Percentiles rank a stretch among this genome's conserved stretches.
phyloP scores from a whole-genome alignment of 2,113 vertebrate species.

The cat (Felis catus) region DNA sequence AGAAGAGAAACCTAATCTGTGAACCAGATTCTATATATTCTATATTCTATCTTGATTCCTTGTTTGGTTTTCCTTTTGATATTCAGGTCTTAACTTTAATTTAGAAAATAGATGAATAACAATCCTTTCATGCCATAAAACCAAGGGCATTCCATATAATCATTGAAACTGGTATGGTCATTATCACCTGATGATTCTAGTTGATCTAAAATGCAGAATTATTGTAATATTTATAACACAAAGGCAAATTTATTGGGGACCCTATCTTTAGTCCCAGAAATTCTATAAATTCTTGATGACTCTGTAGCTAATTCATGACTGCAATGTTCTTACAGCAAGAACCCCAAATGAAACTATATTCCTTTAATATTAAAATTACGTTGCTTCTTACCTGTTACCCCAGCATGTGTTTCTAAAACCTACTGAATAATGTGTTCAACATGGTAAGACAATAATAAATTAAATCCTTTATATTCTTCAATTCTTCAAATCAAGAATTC shows the following conservation, averaged over 20 bases:
- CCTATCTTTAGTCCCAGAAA: not conserved
- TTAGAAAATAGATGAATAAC: conserved; percentile 53
- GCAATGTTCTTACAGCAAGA: not conserved
- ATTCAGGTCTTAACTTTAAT: conserved; percentile 53
- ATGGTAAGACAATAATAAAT: not conserved
- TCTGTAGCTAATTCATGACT: not conserved
- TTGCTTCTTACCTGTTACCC: not conserved
- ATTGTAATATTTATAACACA: conserved; percentile 32
- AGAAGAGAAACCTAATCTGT: not conserved
- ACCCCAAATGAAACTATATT: not conserved
- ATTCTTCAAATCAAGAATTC: not conserved
- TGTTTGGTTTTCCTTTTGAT: conserved; percentile 4
- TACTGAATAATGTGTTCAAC: not conserved
- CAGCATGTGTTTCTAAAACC: not conserved
- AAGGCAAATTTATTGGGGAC: not conserved
- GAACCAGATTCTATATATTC: not conserved
- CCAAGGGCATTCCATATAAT: conserved; percentile 11
- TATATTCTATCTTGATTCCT: not conserved
- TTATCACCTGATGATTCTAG: conserved; percentile 46
- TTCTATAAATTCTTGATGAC: not conserved
- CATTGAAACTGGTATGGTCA: not conserved
- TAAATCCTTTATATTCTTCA: not conserved
- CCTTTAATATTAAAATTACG: not conserved
- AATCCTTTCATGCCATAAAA: not conserved
- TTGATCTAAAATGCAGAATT: conserved; percentile 45